Evolutionary conservation across 2,888 invertebrate genomes (phyloP), one percentile per base, ranked within the genome.

Genomic region (Agonopterix alstromeriana): DNA sequence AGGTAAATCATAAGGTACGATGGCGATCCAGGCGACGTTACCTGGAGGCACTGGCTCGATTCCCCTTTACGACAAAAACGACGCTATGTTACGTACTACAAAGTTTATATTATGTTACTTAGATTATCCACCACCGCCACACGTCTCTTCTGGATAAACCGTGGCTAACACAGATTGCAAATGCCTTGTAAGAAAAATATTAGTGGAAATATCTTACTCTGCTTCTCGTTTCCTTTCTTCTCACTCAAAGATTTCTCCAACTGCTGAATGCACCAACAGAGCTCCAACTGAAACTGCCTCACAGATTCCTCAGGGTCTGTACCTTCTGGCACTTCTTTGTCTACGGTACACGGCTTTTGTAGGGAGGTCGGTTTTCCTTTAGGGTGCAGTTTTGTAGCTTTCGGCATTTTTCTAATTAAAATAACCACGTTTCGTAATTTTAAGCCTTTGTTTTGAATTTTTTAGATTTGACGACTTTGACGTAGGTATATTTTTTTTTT

Each of bases 191-290:
- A 5, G 27, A 27, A 7, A 7, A 27, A 27, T 27, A 27, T 0
- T 27, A 27, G 7, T 27, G 27, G 5, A 27, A 27, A 27, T 27
- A 27, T 11, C 77, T 73, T 82, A 92, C 92, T 72, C 78, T 91
- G 91, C 71, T 90, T 92, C 51, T 90, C 85, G 53, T 81, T 91
- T 45, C 92, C 81, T 73, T 93, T 93, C 54, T 91, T 91, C 40
- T 90, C 90, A 47, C 77, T 82, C 53, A 94, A 70, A 14, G 90
- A 85, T 12, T 75, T 77, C 67, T 94, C 92, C 49, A 95, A 73
- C 58, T 94, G 93, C 60, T 94, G 93, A 59, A 95, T 92, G 67
- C 95, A 95, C 95, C 95, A 95, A 65, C 91, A 93, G 5, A 95
- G 76, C 74, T 95, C 95, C n/a, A 93, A 60, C 72, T 95, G 93